These are phyloP conservation scores for Matsumurasca onukii DNA, from an alignment of 1,140 invertebrate genomes.

Conservation along the genomic window DNA sequence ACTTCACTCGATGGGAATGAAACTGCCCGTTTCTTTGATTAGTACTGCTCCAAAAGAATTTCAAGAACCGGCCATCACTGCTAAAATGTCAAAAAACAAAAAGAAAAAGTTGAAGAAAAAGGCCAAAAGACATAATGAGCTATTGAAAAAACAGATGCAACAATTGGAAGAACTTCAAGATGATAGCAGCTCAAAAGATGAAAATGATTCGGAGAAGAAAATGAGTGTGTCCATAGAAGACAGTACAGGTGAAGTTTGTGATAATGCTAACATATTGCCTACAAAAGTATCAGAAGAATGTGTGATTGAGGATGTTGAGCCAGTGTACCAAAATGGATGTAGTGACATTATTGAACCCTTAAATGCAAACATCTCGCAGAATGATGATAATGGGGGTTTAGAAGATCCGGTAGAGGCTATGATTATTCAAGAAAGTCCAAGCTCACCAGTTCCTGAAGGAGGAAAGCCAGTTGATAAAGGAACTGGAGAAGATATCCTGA, in stretches of 20 bases:
- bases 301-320: conserved; percentile 37
- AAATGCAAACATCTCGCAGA: conserved; percentile 27
- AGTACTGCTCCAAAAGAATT: conserved; percentile 91
- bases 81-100: conserved; percentile 97
- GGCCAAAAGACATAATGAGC: conserved; percentile 88
- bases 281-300: no score
- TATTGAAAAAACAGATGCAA: conserved; percentile 46
- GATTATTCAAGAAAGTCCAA: conserved; percentile 31
- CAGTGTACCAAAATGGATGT: conserved; percentile 29
- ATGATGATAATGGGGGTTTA: conserved; percentile 17
- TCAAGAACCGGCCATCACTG: conserved; percentile 58
- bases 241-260: conserved; percentile 31
- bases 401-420: conserved; percentile 31
- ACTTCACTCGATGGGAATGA: conserved; percentile 82
- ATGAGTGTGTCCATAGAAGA: conserved; percentile 19
- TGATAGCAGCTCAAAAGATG: conserved; percentile 1
- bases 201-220: background rate
- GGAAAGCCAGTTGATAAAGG: conserved; percentile 33
- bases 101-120: conserved; percentile 98
- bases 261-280: conserved; percentile 37
- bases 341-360: conserved; percentile 18
- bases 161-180: conserved; percentile 42
- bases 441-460: conserved; percentile 29
- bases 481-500: conserved; percentile 33
- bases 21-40: conserved; percentile 85